These are phyloP conservation scores for Muricea muricata DNA, from an alignment of 92 coral and sea anemone species.

Conservation along the genomic window DNA sequence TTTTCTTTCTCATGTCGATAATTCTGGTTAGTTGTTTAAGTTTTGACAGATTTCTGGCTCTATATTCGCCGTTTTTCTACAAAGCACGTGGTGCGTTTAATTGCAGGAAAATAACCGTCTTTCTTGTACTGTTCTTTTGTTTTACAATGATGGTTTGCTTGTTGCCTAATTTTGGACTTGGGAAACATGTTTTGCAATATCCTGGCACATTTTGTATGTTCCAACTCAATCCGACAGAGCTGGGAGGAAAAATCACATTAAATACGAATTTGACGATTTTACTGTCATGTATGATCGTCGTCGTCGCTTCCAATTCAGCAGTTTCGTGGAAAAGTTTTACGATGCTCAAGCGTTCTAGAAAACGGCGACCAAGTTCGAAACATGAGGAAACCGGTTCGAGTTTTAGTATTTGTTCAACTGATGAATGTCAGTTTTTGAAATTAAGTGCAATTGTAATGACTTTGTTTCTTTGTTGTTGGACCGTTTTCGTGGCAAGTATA, in stretches of 20 bases:
- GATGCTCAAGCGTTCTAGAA: conserved; percentile 43
- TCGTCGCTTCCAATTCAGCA: conserved; percentile 80
- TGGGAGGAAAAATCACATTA: conserved; percentile 79
- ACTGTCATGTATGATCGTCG: conserved; percentile 63
- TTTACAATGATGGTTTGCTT: conserved; percentile 75
- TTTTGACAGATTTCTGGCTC: conserved; percentile 80
- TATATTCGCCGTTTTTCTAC: conserved; percentile 88
- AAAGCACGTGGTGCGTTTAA: conserved; percentile 77
- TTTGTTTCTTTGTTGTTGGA: conserved; percentile 85
- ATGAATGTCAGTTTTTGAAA: conserved; percentile 88
- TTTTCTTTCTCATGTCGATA: conserved; percentile 75
- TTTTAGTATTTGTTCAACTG: conserved; percentile 26
- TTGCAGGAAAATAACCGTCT: conserved; percentile 77
- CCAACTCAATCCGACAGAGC: conserved; percentile 79
- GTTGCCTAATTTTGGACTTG: conserved; percentile 88
- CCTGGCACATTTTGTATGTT: conserved; percentile 96
- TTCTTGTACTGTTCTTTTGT: conserved; percentile 69
- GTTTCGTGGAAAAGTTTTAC: conserved; percentile 45
- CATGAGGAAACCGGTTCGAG: not conserved
- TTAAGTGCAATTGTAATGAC: conserved; percentile 83
- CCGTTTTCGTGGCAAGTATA: conserved; percentile 82
- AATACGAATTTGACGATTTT: conserved; percentile 72
- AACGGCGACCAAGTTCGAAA: conserved; percentile 9
- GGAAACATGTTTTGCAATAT: conserved; percentile 84
- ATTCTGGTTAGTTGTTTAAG: conserved; percentile 84